Evolutionary conservation across 2,797 vertebrate species (phyloP).

Genomic region (Cossypha dichroa): DNA sequence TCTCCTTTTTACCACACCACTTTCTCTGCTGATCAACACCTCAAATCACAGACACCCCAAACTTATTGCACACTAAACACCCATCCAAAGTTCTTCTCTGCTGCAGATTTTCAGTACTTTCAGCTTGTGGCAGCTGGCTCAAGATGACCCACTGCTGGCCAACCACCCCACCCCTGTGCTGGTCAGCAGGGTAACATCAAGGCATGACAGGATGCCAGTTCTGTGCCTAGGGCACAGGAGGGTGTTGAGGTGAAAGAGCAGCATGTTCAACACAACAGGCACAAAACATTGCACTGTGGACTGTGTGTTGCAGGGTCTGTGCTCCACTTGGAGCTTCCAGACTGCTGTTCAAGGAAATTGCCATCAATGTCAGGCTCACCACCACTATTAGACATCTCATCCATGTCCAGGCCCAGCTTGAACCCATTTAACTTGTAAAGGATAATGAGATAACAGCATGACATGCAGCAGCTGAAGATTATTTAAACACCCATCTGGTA

Average conservation of each 20-base stretch:
- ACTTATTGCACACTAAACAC: fast-evolving
- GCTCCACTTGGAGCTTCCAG: constrained; percentile 57
- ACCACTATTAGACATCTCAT: constrained; percentile 36
- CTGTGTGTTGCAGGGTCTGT: background rate
- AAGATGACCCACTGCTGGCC: background rate
- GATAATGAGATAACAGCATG: constrained; percentile 68
- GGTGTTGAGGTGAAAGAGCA: background rate
- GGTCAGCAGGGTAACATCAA: background rate
- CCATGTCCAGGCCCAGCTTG: constrained; percentile 56
- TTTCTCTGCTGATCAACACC: background rate
- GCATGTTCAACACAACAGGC: background rate
- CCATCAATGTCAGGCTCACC: constrained; percentile 58
- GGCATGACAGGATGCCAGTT: background rate
- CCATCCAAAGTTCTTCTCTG: background rate
- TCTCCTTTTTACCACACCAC: background rate
- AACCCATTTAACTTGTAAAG: constrained; percentile 58
- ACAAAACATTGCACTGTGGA: background rate
- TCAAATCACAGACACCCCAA: background rate
- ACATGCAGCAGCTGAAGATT: constrained; percentile 64
- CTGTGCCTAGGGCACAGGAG: background rate
- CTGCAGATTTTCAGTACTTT: background rate
- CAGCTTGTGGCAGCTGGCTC: background rate
- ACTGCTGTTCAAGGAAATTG: constrained; percentile 65
- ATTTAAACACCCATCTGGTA: constrained; percentile 65
- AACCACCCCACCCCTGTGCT: background rate